Base-by-base conservation (phyloP, 2,113 vertebrate species). In the Elachura formosa region DNA sequence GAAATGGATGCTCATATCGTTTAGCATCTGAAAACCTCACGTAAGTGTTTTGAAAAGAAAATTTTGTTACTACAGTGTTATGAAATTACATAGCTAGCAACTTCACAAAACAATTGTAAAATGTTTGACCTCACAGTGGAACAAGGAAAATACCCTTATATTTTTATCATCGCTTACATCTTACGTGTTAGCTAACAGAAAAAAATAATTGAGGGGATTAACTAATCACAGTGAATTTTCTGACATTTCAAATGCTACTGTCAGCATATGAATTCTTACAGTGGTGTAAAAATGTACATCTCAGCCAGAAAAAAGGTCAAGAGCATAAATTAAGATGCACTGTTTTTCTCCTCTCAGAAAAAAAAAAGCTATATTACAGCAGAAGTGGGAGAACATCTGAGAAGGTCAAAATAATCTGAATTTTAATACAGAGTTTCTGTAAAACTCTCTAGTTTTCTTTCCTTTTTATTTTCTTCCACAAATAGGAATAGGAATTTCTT, bases 221-320 rank as follows among this genome's bases (percentile, higher is more conserved):
- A 97, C 93, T 97, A 97, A 97, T 97, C 92, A 93, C 11, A 23
- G 74, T 64, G 89, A 96, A 84, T 97, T 96, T 97, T 97, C 49
- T 96, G 79, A 97, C 97, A 98, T 95, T 97, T 97, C 93, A 96
- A 97, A 96, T 87, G 83, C 94, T 95, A 63, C 93, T 97, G 95
- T 88, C 86, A 97, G 82, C 80, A 68, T 85, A 94, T 75, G 94
- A 93, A 96, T 97, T 97, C 95, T 96, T 97, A 95, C 48, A 83
- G 79, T 84, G 63, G 93, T 90, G 76, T 87, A 82, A 94, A 98
- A 96, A 89, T 96, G 78, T 95, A 97, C 75, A 96, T 96, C 87
- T 97, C 93, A 92, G 93, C 84, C 95, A 92, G 94, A 96, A 97
- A 93, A 97, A 98, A 98, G 96, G 97, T 97, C 97, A 97, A 96